Conservation (phyloP, 2,113 vertebrate genomes). For the Rhea pennata region DNA sequence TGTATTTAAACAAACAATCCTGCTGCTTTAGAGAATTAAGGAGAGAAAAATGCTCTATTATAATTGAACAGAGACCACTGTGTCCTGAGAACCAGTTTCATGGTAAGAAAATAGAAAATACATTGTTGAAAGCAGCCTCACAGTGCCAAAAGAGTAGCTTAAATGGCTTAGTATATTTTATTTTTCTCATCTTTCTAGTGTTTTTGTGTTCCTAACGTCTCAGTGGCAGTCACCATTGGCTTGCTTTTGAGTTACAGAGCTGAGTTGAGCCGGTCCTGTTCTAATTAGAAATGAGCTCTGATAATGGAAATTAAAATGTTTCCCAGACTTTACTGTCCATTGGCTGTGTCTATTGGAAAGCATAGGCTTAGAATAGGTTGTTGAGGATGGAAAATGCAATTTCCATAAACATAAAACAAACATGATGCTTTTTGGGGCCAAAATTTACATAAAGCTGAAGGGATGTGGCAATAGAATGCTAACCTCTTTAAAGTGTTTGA, state of each 20-base stretch:
- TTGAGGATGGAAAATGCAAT: background rate
- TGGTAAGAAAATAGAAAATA: background rate
- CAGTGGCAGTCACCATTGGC: background rate
- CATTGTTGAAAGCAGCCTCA: background rate
- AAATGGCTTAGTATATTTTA: background rate
- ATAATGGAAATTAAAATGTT: background rate
- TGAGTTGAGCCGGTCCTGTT: background rate
- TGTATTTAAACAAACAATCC: background rate
- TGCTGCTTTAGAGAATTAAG: background rate
- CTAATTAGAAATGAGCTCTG: background rate
- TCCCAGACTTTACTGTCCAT: background rate
- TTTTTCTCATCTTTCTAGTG: background rate
- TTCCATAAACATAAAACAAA: background rate
- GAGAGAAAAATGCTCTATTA: background rate
- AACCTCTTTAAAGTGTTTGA: background rate
- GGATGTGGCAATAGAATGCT: background rate
- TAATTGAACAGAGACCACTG: background rate
- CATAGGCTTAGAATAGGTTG: background rate
- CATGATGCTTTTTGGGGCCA: background rate
- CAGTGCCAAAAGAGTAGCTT: background rate
- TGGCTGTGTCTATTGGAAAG: background rate
- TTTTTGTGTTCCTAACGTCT: background rate
- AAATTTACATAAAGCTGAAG: background rate
- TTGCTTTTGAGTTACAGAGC: background rate
- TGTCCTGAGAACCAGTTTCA: background rate